phyloP scores from a whole-genome alignment of 2,797 vertebrate genomes.

The Lepus townsendii region DNA sequence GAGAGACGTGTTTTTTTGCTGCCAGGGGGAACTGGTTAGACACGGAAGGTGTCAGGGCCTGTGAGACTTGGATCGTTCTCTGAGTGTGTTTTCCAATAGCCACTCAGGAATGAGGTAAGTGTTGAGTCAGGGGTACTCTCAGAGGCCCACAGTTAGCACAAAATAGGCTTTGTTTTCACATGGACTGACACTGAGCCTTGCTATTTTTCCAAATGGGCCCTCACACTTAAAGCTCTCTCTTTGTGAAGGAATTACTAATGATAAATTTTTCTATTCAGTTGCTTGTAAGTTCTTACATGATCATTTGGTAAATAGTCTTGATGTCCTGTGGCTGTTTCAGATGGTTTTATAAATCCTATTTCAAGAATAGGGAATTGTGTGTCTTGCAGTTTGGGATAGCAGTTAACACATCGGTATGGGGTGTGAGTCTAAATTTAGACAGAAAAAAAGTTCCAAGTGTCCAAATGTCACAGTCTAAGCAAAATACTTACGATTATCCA shows the following conservation, averaged over 20 bases:
- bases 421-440: neutral
- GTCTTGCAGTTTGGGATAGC: neutral
- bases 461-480: conserved; percentile 18
- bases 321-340: conserved; percentile 8
- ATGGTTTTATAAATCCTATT: neutral
- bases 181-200: neutral
- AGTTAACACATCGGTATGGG: neutral
- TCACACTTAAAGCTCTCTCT: conserved; percentile 10
- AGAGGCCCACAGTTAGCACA: conserved; percentile 10
- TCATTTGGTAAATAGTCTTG: conserved; percentile 14
- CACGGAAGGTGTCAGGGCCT: conserved; percentile 22
- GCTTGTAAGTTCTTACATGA: conserved; percentile 11
- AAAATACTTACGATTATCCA: conserved; percentile 32
- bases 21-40: conserved; percentile 64
- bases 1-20: conserved; percentile 53
- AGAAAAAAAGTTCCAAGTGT: neutral
- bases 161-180: conserved; percentile 49
- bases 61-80: conserved; percentile 33
- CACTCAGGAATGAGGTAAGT: conserved; percentile 33
- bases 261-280: conserved; percentile 26
- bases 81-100: conserved; percentile 63
- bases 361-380: conserved; percentile 40
- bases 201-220: conserved; percentile 54
- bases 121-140: conserved; percentile 27
- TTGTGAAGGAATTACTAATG: conserved; percentile 35